Conservation (phyloP, 1,140 invertebrate species). For the Eciton burchellii region DNA sequence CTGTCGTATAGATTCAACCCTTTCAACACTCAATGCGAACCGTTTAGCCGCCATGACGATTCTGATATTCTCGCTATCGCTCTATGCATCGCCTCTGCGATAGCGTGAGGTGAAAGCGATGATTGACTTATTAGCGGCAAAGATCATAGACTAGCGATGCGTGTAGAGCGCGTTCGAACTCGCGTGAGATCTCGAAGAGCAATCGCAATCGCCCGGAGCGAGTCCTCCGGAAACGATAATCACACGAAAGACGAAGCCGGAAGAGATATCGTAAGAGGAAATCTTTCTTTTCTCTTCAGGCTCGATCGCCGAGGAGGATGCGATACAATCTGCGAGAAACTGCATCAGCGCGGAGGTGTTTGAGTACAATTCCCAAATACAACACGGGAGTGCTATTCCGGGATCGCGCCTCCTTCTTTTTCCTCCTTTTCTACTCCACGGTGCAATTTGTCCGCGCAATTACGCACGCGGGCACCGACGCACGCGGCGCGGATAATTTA, state of each 20-base stretch:
- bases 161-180: background rate
- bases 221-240: background rate
- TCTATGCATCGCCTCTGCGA: slow-evolving; percentile 25
- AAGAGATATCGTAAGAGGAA: background rate
- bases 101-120: slow-evolving; percentile 8
- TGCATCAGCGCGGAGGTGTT: background rate
- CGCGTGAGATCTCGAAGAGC: background rate
- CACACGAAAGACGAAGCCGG: background rate
- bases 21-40: slow-evolving; percentile 53
- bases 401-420: slow-evolving; percentile 45
- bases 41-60: slow-evolving; percentile 55
- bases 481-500: slow-evolving; percentile 54
- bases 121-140: slow-evolving; percentile 11
- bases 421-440: too few relatives aligned
- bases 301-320: background rate
- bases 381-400: slow-evolving; percentile 39
- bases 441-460: slow-evolving; percentile 54
- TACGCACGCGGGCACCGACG: slow-evolving; percentile 45
- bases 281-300: background rate
- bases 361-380: slow-evolving; percentile 34
- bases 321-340: background rate
- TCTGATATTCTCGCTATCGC: slow-evolving; percentile 31
- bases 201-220: background rate
- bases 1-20: slow-evolving; percentile 39
- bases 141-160: background rate